A percentile compares a stretch with the other conserved stretches of the same genome.
phyloP scores from a whole-genome alignment of 2,113 vertebrate genomes.

The Ptychochromis oligacanthus region DNA sequence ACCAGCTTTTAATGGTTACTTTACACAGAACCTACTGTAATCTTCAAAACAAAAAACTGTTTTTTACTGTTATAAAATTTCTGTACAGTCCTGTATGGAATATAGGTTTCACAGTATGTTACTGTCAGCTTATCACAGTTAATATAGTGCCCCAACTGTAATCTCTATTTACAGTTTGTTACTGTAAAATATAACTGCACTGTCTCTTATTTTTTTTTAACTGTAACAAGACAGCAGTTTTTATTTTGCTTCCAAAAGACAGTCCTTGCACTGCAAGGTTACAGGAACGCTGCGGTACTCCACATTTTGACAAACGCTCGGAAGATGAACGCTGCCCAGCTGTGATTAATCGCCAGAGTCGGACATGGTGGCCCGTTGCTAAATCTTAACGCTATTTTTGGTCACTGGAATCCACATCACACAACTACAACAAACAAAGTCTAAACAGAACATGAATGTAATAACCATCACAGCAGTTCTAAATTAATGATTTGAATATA shows the following conservation, averaged over 20 bases:
- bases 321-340: neutral
- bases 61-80: neutral
- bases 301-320: neutral
- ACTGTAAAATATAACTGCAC: too few relatives aligned
- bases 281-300: neutral
- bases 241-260: neutral
- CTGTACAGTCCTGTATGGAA: neutral
- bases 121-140: neutral
- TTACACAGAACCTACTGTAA: neutral
- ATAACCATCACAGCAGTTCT: neutral
- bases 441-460: neutral
- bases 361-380: too few relatives aligned
- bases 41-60: neutral
- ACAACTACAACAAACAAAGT: neutral
- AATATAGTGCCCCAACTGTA: neutral
- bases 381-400: neutral
- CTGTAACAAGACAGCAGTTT: neutral
- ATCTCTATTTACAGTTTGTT: neutral
- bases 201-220: neutral
- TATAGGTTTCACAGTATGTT: neutral
- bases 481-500: neutral
- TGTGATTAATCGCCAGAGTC: fast-evolving
- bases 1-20: too few relatives aligned
- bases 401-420: neutral
- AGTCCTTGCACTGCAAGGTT: neutral